These are phyloP conservation scores for Hoplostethus mediterraneus DNA, from an alignment of 2,797 vertebrate species.

Conservation along the genomic window DNA sequence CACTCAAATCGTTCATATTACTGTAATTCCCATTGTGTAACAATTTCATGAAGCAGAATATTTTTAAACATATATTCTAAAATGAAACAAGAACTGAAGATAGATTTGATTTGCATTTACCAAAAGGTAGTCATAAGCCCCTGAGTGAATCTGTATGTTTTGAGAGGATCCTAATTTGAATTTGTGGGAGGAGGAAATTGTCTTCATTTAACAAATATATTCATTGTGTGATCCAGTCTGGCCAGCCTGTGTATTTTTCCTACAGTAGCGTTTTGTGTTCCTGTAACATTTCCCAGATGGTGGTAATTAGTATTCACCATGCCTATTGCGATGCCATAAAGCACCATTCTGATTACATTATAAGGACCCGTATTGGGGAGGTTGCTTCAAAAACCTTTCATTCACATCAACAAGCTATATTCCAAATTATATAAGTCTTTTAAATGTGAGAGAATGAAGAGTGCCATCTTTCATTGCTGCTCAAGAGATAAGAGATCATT, in stretches of 20 bases:
- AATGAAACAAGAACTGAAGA: not conserved
- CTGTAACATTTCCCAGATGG: constrained; percentile 2
- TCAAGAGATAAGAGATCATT: constrained; percentile 56
- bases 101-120: constrained; percentile 6
- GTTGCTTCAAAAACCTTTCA: constrained; percentile 16
- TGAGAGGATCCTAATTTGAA: not conserved
- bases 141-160: too few relatives aligned
- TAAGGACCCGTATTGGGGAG: not conserved
- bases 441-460: too few relatives aligned
- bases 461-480: constrained; percentile 8
- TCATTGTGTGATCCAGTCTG: not conserved
- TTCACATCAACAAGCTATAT: too few relatives aligned
- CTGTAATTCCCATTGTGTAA: constrained; percentile 13
- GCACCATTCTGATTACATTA: not conserved
- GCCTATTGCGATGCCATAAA: constrained; percentile 5
- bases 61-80: too few relatives aligned
- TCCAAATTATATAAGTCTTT: too few relatives aligned
- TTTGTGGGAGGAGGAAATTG: not conserved
- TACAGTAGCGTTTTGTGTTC: not conserved
- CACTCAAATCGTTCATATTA: constrained; percentile 38
- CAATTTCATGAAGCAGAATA: too few relatives aligned
- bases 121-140: not conserved
- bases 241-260: constrained; percentile 1
- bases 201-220: constrained; percentile 6
- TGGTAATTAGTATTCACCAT: not conserved